These are phyloP conservation scores for Phortica okadai DNA, from an alignment of 2,888 invertebrate species.

Conservation along the genomic window DNA sequence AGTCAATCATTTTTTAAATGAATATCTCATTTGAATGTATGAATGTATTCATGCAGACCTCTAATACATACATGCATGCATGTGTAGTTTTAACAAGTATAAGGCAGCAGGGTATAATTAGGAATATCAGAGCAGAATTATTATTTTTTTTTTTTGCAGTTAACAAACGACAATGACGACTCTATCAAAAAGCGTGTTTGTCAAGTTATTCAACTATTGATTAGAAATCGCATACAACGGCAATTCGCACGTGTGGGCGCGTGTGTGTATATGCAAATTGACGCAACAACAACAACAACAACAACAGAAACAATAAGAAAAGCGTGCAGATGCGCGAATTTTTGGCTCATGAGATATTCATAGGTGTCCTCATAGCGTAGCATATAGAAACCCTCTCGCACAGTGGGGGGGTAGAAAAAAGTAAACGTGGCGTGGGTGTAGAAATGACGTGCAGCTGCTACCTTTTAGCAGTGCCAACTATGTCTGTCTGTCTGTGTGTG, in stretches of 20 bases:
- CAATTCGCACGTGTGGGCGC: not conserved
- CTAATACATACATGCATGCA: too few relatives aligned
- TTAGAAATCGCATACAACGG: not conserved
- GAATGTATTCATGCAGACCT: too few relatives aligned
- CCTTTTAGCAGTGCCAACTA: conserved; percentile 6
- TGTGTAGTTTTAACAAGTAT: too few relatives aligned
- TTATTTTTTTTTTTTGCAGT: too few relatives aligned
- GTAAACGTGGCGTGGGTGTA: not conserved
- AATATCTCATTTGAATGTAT: too few relatives aligned
- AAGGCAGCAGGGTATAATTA: too few relatives aligned
- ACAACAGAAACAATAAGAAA: not conserved
- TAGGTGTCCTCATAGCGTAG: not conserved
- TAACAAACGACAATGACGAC: too few relatives aligned
- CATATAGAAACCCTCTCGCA: not conserved
- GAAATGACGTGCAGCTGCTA: conserved; percentile 1
- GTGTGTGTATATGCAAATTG: not conserved
- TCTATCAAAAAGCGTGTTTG: not conserved
- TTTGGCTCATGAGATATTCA: conserved; percentile 24
- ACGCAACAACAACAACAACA: not conserved
- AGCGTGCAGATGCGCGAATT: conserved; percentile 12
- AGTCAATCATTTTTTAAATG: too few relatives aligned
- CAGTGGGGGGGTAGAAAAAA: not conserved
- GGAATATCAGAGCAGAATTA: too few relatives aligned
- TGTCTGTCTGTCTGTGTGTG: not conserved
- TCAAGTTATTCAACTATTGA: not conserved